Conservation (phyloP, 1,140 invertebrate species). For the Drosophila biarmipes region DNA sequence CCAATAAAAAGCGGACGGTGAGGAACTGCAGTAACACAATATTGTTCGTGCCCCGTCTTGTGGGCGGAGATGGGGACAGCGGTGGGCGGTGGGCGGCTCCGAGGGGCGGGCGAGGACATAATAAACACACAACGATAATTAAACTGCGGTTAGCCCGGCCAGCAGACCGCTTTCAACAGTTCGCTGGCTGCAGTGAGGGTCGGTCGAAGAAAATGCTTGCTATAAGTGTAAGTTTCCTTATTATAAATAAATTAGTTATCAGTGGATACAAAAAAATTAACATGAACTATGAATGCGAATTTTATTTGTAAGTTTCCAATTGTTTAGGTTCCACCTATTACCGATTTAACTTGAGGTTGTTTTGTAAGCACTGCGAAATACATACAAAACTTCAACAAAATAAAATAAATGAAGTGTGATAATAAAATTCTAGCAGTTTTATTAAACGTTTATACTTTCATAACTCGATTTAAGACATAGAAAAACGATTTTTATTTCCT, state of each 20-base stretch:
- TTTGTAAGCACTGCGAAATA: too few species aligned
- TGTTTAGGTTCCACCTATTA: too few species aligned
- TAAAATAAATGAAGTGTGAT: too few species aligned
- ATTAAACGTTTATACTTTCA: too few species aligned
- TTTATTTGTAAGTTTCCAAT: too few species aligned
- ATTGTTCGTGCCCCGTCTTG: constrained; percentile 24
- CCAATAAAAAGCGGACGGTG: constrained; percentile 33
- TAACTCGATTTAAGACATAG: too few species aligned
- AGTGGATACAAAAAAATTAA: too few species aligned
- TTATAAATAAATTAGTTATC: background rate
- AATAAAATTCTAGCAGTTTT: too few species aligned
- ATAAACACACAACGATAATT: constrained; percentile 58
- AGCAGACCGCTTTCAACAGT: constrained; percentile 37
- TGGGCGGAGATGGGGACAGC: constrained; percentile 13
- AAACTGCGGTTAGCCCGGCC: constrained; percentile 28
- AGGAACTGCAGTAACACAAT: constrained; percentile 25
- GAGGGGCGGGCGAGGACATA: constrained; percentile 31
- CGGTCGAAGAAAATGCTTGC: background rate
- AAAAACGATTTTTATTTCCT: too few species aligned
- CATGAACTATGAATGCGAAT: too few species aligned
- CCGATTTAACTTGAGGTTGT: too few species aligned
- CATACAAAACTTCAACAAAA: too few species aligned
- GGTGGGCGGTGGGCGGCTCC: constrained; percentile 13
- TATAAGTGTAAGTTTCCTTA: background rate
- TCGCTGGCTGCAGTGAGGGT: constrained; percentile 21